These are phyloP conservation scores for Steatocranus sp. DNA, from an alignment of 2,797 vertebrate species.

Conservation along the genomic window DNA sequence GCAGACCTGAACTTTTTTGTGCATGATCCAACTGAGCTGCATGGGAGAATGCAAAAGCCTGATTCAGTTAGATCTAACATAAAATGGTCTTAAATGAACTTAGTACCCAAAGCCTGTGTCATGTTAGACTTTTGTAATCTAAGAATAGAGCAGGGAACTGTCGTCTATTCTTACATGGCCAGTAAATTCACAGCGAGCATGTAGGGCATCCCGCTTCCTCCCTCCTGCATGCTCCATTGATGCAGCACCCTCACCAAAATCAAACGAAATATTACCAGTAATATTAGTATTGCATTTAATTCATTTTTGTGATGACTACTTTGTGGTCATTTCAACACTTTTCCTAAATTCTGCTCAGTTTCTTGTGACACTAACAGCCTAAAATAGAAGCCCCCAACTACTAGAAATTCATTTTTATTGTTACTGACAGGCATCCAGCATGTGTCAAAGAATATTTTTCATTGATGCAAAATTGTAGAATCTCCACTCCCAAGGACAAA, in stretches of 20 bases:
- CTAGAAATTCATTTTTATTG: neutral
- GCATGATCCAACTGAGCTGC: neutral
- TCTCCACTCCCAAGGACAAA: conserved; percentile 30
- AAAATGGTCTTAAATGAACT: neutral
- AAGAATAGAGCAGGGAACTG: neutral
- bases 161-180: neutral
- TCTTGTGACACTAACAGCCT: neutral
- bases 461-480: conserved; percentile 23
- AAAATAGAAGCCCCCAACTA: neutral
- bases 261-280: neutral
- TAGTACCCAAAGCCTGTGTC: neutral
- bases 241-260: neutral
- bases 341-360: neutral
- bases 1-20: neutral
- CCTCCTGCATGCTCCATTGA: neutral
- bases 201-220: neutral
- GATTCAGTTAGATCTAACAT: neutral
- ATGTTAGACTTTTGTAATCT: neutral
- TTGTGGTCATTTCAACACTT: neutral
- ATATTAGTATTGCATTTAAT: neutral
- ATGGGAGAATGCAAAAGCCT: neutral
- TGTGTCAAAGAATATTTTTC: conserved; percentile 35
- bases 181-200: neutral
- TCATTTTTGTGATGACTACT: neutral
- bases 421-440: neutral